Evolutionary conservation across 2,113 vertebrate species (phyloP).

Genomic region (Seriola aureovittata): DNA sequence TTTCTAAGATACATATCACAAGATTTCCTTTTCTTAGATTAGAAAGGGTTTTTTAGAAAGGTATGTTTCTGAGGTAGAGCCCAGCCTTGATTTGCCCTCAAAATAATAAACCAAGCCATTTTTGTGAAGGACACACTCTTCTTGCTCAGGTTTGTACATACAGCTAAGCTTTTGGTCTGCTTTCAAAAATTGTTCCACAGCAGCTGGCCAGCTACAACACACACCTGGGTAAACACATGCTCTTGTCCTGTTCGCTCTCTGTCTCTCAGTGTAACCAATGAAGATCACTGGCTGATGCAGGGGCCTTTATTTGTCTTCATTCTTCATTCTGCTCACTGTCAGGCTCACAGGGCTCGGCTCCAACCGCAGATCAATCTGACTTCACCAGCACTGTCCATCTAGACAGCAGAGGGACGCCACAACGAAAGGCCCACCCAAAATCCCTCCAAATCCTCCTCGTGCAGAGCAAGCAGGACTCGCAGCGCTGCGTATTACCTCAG

Average conservation of each 20-base stretch:
- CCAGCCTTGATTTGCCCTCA: conserved; percentile 60
- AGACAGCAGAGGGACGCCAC: conserved; percentile 58
- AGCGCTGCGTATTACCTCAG: conserved; percentile 75
- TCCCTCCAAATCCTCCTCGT: conserved; percentile 70
- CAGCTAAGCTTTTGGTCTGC: conserved; percentile 74
- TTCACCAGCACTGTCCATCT: conserved; percentile 65
- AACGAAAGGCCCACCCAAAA: conserved; percentile 65
- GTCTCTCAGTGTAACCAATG: conserved; percentile 53
- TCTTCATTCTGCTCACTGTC: conserved; percentile 69
- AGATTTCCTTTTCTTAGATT: conserved; percentile 28
- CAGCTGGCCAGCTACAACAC: conserved; percentile 79
- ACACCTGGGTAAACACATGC: conserved; percentile 86
- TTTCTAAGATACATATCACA: conserved; percentile 29
- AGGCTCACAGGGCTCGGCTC: conserved; percentile 56
- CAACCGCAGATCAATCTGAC: conserved; percentile 72
- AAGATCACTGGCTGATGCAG: conserved; percentile 60
- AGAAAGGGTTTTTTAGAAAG: conserved; percentile 28
- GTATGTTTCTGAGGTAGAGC: conserved; percentile 36
- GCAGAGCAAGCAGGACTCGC: conserved; percentile 68
- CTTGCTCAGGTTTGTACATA: conserved; percentile 71
- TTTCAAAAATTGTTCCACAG: conserved; percentile 79
- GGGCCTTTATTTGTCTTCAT: conserved; percentile 71
- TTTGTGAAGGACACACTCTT: conserved; percentile 67
- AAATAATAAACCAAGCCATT: conserved; percentile 72
- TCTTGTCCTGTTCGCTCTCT: conserved; percentile 60